These are phyloP conservation scores for Dasyurus viverrinus DNA, from an alignment of 2,113 vertebrate genomes.

Conservation along the genomic window DNA sequence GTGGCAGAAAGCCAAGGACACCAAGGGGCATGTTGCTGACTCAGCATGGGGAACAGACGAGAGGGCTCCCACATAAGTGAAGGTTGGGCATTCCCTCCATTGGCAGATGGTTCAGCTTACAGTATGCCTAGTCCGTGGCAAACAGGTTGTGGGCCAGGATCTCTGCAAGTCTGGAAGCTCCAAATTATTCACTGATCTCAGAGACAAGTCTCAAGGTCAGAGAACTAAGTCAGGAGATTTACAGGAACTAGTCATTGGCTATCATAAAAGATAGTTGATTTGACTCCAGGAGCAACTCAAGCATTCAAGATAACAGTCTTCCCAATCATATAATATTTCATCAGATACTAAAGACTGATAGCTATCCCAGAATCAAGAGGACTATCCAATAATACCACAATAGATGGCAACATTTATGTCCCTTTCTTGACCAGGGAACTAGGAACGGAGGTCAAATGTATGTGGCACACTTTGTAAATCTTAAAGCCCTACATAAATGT, in stretches of 20 bases:
- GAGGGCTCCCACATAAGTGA: background rate
- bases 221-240: background rate
- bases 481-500: background rate
- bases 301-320: background rate
- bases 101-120: background rate
- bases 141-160: background rate
- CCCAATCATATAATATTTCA: background rate
- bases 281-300: constrained; percentile 11
- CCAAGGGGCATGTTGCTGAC: constrained; percentile 8
- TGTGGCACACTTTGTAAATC: background rate
- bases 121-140: background rate
- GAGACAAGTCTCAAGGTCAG: background rate
- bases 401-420: background rate
- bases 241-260: background rate
- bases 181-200: background rate
- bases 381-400: background rate
- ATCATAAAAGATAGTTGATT: background rate
- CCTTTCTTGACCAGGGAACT: background rate
- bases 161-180: background rate
- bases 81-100: background rate
- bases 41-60: constrained; percentile 35
- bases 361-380: background rate
- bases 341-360: constrained; percentile 9
- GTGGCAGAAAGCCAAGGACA: background rate
- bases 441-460: background rate